Percentiles rank a stretch among this genome's conserved stretches.
These are phyloP conservation scores for Habropoda laboriosa DNA, from an alignment of 1,140 invertebrate species.

Conservation along the genomic window DNA sequence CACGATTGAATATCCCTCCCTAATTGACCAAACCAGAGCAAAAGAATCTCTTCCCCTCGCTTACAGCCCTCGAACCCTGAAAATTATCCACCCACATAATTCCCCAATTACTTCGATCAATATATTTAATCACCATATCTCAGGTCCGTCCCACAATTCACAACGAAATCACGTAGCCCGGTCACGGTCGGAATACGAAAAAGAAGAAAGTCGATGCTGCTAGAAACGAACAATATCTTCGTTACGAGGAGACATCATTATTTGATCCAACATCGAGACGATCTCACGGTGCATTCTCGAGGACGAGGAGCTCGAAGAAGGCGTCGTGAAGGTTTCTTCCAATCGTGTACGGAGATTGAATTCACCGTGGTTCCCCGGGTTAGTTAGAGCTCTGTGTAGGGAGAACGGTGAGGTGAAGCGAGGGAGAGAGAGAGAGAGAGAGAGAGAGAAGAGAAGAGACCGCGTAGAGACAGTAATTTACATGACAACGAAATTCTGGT, in stretches of 20 bases:
- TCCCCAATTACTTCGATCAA: neutral
- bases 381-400: constrained; percentile 68
- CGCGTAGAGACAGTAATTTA: constrained; percentile 76
- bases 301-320: neutral
- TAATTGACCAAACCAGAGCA: too few species aligned
- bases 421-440: neutral
- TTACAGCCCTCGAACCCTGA: too few species aligned
- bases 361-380: constrained; percentile 37
- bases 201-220: neutral
- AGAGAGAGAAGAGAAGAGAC: constrained; percentile 35
- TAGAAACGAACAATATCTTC: constrained; percentile 44
- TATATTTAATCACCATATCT: neutral
- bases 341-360: constrained; percentile 57
- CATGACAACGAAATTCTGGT: constrained; percentile 79
- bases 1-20: too few species aligned
- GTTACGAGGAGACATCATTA: constrained; percentile 49
- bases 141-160: neutral
- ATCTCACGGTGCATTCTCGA: constrained; percentile 46
- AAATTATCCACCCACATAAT: neutral
- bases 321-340: constrained; percentile 35
- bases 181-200: neutral
- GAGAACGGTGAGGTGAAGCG: too few species aligned
- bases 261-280: constrained; percentile 52
- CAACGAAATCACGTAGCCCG: neutral
- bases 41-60: too few species aligned